These are phyloP conservation scores for Epistrophe eligans DNA, from an alignment of 2,888 invertebrate genomes.

Conservation along the genomic window DNA sequence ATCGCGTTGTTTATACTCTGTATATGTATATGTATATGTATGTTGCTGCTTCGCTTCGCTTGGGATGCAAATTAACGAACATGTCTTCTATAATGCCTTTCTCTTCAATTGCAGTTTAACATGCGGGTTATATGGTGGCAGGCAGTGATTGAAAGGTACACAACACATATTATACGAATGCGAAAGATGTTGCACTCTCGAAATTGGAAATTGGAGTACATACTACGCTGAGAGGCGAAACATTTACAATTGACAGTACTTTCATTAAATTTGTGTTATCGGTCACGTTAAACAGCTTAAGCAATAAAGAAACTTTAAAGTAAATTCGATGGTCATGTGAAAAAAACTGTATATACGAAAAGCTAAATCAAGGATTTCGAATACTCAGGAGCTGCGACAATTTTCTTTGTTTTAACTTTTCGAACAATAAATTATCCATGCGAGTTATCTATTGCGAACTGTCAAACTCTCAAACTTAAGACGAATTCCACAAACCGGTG, in stretches of 20 bases:
- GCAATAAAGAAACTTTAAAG: too few species aligned
- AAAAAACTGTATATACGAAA: too few species aligned
- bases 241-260: slow-evolving; percentile 50
- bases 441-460: too few species aligned
- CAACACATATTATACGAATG: slow-evolving; percentile 15
- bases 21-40: too few species aligned
- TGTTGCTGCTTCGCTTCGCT: slow-evolving; percentile 48
- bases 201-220: slow-evolving; percentile 22
- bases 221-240: slow-evolving; percentile 28
- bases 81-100: slow-evolving; percentile 69
- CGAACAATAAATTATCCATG: too few species aligned
- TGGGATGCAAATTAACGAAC: slow-evolving; percentile 74
- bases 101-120: slow-evolving; percentile 38
- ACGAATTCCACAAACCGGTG: too few species aligned
- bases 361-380: too few species aligned
- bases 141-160: slow-evolving; percentile 69
- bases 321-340: too few species aligned
- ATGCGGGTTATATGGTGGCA: slow-evolving; percentile 51
- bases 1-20: slow-evolving; percentile 17
- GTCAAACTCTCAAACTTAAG: too few species aligned
- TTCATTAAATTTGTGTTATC: slow-evolving; percentile 56
- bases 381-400: too few species aligned
- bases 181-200: slow-evolving; percentile 55
- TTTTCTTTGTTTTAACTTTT: too few species aligned
- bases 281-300: not conserved